These are phyloP conservation scores for Electrona antarctica DNA, from an alignment of 2,113 vertebrate genomes.

Conservation along the genomic window DNA sequence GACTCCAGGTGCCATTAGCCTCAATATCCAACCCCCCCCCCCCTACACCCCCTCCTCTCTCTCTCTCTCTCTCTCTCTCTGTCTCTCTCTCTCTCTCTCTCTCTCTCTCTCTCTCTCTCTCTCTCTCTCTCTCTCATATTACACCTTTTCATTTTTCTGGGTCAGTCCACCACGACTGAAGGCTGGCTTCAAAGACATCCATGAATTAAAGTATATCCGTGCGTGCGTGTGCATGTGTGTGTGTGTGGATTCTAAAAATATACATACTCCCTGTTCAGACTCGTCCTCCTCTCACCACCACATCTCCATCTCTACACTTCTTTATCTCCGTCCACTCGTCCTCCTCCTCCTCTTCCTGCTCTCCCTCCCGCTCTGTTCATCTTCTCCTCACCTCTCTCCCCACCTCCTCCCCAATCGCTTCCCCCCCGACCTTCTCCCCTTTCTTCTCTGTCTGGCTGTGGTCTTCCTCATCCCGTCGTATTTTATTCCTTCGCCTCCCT, in stretches of 20 bases:
- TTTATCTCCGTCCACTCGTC: conserved; percentile 9
- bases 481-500: neutral
- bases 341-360: neutral
- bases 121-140: neutral
- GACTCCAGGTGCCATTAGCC: conserved; percentile 48
- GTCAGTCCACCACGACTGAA: conserved; percentile 11
- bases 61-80: neutral
- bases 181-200: conserved; percentile 5
- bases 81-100: neutral
- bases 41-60: neutral
- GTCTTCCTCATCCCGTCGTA: no score
- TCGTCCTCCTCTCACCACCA: conserved; percentile 36
- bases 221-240: neutral
- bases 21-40: no score
- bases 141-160: conserved; percentile 9
- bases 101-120: neutral
- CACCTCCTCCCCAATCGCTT: conserved; percentile 2
- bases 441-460: no score
- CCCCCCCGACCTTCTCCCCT: no score
- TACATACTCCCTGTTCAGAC: conserved; percentile 43
- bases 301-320: conserved; percentile 31
- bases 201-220: neutral
- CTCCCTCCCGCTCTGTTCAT: no score
- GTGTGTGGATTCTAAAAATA: conserved; percentile 40
- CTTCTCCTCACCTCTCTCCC: neutral